phyloP scores from a whole-genome alignment of 2,797 vertebrate genomes.

The Propithecus perrieri region DNA sequence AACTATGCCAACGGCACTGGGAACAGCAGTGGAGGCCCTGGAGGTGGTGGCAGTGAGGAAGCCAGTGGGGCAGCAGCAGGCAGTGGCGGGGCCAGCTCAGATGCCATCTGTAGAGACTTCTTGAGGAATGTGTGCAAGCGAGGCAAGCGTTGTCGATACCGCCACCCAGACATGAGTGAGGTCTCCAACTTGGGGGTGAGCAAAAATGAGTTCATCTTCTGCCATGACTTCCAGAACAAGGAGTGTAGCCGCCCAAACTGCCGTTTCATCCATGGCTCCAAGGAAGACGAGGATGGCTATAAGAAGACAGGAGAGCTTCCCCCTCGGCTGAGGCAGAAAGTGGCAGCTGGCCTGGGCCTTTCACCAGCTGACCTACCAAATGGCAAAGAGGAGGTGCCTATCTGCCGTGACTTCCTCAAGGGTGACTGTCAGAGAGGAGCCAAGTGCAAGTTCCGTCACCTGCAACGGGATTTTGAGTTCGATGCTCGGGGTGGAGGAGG shows the following conservation, averaged over 20 bases:
- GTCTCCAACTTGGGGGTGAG: conserved; percentile 96
- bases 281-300: conserved; percentile 98
- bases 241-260: conserved; percentile 96
- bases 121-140: conserved; percentile 97
- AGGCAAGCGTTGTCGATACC: conserved; percentile 96
- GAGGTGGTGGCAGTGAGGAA: conserved; percentile 85
- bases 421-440: conserved; percentile 96
- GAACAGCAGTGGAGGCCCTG: conserved; percentile 82
- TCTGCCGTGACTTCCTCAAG: conserved; percentile 97
- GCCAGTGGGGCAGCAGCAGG: conserved; percentile 67
- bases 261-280: conserved; percentile 97
- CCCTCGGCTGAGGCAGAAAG: conserved; percentile 94
- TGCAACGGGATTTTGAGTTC: conserved; percentile 95
- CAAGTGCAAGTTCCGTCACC: conserved; percentile 97
- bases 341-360: conserved; percentile 93
- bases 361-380: conserved; percentile 95
- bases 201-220: conserved; percentile 99
- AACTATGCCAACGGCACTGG: conserved; percentile 87
- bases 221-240: conserved; percentile 98
- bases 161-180: conserved; percentile 95
- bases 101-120: conserved; percentile 96
- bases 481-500: conserved; percentile 83
- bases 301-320: conserved; percentile 97
- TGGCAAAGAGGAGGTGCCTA: conserved; percentile 96
- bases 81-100: conserved; percentile 82